Conservation (phyloP, 2,797 vertebrate genomes). For the Aulostomus chinensis region DNA sequence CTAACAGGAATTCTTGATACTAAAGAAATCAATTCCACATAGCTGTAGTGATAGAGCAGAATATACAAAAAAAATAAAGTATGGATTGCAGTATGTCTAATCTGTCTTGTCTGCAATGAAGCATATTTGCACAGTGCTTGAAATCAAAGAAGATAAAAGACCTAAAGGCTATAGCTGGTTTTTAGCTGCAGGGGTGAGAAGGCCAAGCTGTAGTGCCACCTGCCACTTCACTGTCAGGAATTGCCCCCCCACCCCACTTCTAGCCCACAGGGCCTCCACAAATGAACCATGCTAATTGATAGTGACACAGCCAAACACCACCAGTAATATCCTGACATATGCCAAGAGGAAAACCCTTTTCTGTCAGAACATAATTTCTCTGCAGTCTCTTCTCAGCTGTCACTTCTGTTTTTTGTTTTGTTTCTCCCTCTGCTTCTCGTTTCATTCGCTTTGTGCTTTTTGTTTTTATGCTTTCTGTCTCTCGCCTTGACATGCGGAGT, state of each 20-base stretch:
- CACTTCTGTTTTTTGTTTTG: constrained; percentile 6
- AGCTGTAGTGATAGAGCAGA: no score
- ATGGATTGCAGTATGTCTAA: no score
- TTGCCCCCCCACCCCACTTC: constrained; percentile 52
- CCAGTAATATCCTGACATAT: constrained; percentile 41
- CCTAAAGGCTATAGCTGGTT: constrained; percentile 36
- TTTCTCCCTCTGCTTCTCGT: not conserved
- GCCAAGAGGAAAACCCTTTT: constrained; percentile 51
- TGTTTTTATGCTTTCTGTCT: not conserved
- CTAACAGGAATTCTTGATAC: no score
- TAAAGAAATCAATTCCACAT: no score
- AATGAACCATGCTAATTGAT: constrained; percentile 62
- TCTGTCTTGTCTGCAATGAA: no score
- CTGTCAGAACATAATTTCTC: constrained; percentile 14
- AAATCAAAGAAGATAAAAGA: constrained; percentile 37
- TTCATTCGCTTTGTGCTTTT: not conserved
- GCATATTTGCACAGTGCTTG: constrained; percentile 7
- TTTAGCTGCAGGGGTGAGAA: constrained; percentile 41
- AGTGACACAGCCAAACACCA: constrained; percentile 60
- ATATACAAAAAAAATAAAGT: no score
- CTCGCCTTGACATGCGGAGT: constrained; percentile 4
- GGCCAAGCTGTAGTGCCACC: constrained; percentile 60
- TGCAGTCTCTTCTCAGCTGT: constrained; percentile 6
- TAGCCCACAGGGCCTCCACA: constrained; percentile 51
- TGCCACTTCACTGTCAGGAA: constrained; percentile 66